Evolutionary conservation across 2,797 vertebrate species (phyloP), one percentile per base, ranked within the genome.

Genomic region (Gymnothorax javanicus): DNA sequence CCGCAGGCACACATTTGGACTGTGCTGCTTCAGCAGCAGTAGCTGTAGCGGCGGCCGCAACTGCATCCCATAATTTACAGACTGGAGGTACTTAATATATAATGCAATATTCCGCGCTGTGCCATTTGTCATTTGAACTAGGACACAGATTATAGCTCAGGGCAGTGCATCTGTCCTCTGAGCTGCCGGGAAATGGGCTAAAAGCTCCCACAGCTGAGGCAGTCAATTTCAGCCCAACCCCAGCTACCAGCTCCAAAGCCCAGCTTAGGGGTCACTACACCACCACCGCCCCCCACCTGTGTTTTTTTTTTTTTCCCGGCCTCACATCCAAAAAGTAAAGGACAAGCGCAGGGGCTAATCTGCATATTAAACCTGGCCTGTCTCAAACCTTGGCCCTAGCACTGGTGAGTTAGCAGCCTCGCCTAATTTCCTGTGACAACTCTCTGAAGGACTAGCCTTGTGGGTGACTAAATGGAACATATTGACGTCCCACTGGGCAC

Each of bases 41-140:
- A 94, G 94, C 93, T 62, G 73, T 95, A 67, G 20, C 83, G 17
- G 84, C 73, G 64, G 94, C 88, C 89, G 12, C 13, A 62, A 95
- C 94, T 96, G 96, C 96, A 94, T 96, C 97, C 96, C 96, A 96
- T 98, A 98, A 98, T 98, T 98, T 98, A 98, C 97, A 97, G 97
- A 97, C 97, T 97, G 95, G 96, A 96, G 96, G 95, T 97, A 97
- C 97, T 98, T 97, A 98, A 98, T 98, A 97, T 98, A 98, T 99
- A 99, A 99, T 98, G 97, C 96, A 98, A 97, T 99, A 97, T 98
- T 97, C 97, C 96, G 95, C 93, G 93, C 95, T 93, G 94, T 95
- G 95, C 97, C 97, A 97, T 99, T 98, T 98, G 97, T 99, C 97
- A 99, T 97, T 96, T 94, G 96, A 96, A 97, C 94, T 92, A 89